These are phyloP conservation scores for Pristis pectinata DNA, from an alignment of 2,797 vertebrate genomes.

Conservation along the genomic window DNA sequence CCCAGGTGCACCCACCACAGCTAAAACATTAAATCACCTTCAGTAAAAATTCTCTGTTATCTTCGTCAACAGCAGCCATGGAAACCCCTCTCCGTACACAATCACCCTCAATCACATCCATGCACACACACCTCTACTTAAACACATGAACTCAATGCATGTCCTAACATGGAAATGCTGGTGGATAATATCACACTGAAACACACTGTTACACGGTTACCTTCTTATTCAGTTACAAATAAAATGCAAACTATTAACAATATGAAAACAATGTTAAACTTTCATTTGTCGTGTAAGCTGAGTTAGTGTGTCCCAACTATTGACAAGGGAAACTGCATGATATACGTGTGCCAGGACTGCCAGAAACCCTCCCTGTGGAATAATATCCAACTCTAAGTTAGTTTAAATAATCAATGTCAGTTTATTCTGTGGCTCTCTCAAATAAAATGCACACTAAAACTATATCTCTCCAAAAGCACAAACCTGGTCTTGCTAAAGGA, in stretches of 20 bases:
- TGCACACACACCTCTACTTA: background rate
- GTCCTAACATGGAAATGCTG: background rate
- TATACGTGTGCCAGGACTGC: background rate
- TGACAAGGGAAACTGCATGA: background rate
- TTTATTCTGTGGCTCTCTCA: background rate
- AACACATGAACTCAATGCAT: background rate
- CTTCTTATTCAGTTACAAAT: background rate
- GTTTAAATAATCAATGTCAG: constrained; percentile 27
- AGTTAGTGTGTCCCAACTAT: background rate
- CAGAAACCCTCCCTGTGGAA: background rate
- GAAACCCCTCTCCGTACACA: background rate
- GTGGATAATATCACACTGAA: background rate
- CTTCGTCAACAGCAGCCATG: background rate
- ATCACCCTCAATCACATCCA: background rate
- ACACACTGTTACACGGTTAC: background rate
- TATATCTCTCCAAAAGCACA: background rate
- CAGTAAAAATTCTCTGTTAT: background rate
- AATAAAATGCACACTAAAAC: background rate
- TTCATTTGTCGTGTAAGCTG: background rate
- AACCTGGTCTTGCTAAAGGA: constrained; percentile 23
- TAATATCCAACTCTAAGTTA: background rate
- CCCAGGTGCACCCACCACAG: background rate
- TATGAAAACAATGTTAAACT: background rate
- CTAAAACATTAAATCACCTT: background rate
- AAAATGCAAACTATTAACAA: background rate